These are phyloP conservation scores for Mesocricetus auratus DNA, from an alignment of 2,113 vertebrate genomes.

Conservation along the genomic window DNA sequence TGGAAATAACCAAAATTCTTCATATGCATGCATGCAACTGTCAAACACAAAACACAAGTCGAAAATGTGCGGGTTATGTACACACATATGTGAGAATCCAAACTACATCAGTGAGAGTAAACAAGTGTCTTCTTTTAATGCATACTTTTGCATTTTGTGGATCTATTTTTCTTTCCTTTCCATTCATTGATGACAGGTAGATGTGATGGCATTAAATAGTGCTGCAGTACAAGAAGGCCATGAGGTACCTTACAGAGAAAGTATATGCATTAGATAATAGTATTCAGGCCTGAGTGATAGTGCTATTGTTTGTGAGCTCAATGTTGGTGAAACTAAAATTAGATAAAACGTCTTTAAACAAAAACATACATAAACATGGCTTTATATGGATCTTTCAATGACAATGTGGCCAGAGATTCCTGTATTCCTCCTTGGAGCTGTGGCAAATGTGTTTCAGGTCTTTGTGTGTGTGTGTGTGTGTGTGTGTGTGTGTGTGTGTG, in stretches of 20 bases:
- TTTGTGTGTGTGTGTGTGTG: background rate
- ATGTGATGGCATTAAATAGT: background rate
- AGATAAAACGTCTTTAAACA: background rate
- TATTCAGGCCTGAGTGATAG: background rate
- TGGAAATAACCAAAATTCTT: background rate
- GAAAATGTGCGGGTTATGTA: background rate
- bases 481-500: background rate
- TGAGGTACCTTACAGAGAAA: background rate
- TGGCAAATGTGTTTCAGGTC: background rate
- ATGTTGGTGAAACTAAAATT: background rate
- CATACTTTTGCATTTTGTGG: background rate
- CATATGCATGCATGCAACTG: too few relatives aligned
- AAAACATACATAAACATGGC: background rate
- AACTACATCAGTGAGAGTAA: background rate
- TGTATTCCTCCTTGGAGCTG: background rate
- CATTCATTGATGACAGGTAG: background rate
- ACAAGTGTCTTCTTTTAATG: background rate
- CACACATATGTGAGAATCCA: background rate
- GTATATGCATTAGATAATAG: background rate
- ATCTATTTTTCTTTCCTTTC: background rate
- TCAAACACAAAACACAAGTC: background rate
- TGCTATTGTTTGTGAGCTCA: background rate
- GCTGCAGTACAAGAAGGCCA: background rate
- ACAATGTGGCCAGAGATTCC: background rate
- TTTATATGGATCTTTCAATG: background rate